A percentile compares a stretch with the other conserved stretches of the same genome.
These are phyloP conservation scores for Tiaroga cobitis DNA, from an alignment of 2,797 vertebrate genomes.

Conservation along the genomic window DNA sequence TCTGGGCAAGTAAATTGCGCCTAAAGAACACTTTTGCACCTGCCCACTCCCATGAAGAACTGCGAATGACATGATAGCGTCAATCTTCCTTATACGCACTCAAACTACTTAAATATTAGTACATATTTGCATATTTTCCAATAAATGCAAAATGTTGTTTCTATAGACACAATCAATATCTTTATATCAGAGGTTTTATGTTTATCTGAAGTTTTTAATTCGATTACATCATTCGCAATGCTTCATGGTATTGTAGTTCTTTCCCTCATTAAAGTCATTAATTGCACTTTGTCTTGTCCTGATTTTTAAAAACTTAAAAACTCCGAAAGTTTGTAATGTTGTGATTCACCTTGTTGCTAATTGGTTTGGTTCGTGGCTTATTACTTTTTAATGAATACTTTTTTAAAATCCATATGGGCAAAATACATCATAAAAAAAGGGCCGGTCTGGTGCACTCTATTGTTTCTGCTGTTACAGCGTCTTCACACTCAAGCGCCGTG, in stretches of 20 bases:
- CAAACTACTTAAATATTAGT: neutral
- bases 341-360: neutral
- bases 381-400: neutral
- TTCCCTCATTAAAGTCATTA: neutral
- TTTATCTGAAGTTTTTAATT: neutral
- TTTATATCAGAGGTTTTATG: neutral
- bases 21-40: neutral
- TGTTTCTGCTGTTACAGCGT: neutral
- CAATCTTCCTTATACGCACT: neutral
- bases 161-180: neutral
- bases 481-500: too few relatives aligned
- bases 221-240: neutral
- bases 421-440: neutral
- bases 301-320: neutral
- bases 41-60: neutral
- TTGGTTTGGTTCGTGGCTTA: neutral
- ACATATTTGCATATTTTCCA: neutral
- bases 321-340: neutral
- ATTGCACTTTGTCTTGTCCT: neutral
- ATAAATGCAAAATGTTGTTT: neutral
- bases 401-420: neutral
- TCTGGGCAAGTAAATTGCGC: neutral
- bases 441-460: neutral
- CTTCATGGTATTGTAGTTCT: slow-evolving; percentile 5
- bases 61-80: neutral